Evolutionary conservation across 2,888 invertebrate genomes (phyloP), one percentile per base, ranked within the genome.

Genomic region (Ectemnius continuus): DNA sequence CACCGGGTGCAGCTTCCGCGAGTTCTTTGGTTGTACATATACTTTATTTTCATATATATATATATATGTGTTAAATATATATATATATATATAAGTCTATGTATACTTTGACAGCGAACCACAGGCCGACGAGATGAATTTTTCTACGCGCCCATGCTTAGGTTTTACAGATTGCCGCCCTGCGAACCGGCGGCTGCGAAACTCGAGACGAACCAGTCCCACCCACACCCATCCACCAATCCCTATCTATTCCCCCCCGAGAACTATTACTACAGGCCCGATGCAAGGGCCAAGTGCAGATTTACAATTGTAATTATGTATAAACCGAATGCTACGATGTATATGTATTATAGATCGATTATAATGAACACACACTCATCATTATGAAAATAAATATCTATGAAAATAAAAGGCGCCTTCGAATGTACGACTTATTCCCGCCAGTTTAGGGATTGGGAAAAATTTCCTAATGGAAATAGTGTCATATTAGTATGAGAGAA

Each of bases 261-360:
- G 84, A 85, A 87, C 84, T 86, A 85, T 79, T 86, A 59, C 65
- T 56, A 86, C 80, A 87, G 36, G 6, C 36, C 36, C 36, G 36
- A 36, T 8, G 36, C 36, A 36, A 86, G 86, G 76, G 81, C 81
- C 79, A 84, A 67, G 52, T 16, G 69, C 80, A 87, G 85, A 88
- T 89, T 87, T 90, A 88, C 89, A 87, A 88, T 86, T 91, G 91
- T 91, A 91, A 91, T 91, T 90, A 90, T 90, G 89, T 89, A 89
- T 90, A 90, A 90, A 91, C 85, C 84, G 88, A 90, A 89, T 88
- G 90, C 90, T 91, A 91, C 88, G 88, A 90, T 91, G 90, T 91
- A 91, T 90, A 23, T 23, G 23, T 23, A 90, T 90, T 90, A 91
- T 91, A 91, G 90, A 91, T 89, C 89, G 89, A 91, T 90, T 90